Conservation (phyloP, 2,113 vertebrate species). For the Erpornis zantholeuca region DNA sequence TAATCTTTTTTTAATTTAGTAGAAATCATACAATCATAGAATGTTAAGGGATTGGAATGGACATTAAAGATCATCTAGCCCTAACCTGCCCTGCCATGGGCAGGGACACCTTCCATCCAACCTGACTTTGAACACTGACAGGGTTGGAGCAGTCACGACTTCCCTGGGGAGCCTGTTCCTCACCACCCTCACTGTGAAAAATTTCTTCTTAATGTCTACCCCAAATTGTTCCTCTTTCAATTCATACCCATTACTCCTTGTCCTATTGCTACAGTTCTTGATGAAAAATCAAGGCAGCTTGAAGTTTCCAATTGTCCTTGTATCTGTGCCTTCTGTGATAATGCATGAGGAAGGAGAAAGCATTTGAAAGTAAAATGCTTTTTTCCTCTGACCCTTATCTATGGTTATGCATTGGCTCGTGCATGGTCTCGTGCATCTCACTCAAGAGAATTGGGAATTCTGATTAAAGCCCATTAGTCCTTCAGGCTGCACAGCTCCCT, state of each 20-base stretch:
- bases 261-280: background rate
- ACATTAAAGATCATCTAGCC: background rate
- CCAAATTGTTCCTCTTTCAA: background rate
- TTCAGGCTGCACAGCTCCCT: background rate
- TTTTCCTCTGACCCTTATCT: background rate
- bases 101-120: background rate
- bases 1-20: background rate
- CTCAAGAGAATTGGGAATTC: background rate
- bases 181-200: background rate
- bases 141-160: background rate
- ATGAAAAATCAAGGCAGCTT: background rate
- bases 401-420: accelerated
- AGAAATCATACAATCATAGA: background rate
- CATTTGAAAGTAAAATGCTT: background rate
- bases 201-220: background rate
- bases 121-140: background rate
- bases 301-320: background rate
- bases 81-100: no score
- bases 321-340: background rate
- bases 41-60: background rate
- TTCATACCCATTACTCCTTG: background rate
- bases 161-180: background rate
- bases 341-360: accelerated
- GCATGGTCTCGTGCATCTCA: background rate
- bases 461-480: background rate